A percentile compares a stretch with the other conserved stretches of the same genome.
These are phyloP conservation scores for Meda fulgida DNA, from an alignment of 2,797 vertebrate genomes.

Conservation along the genomic window DNA sequence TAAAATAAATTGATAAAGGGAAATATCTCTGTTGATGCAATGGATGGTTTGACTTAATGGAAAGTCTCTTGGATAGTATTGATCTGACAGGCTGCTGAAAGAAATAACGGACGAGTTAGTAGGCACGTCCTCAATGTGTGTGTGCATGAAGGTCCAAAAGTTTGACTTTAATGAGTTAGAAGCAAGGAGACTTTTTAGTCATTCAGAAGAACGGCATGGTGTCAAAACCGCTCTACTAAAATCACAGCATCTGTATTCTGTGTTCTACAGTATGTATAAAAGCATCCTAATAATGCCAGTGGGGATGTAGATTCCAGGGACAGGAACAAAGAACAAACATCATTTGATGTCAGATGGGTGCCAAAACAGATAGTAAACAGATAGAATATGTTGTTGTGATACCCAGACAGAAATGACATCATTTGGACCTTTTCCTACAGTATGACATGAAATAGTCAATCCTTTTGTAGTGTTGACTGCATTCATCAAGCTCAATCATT, in stretches of 20 bases:
- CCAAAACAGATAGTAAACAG: neutral
- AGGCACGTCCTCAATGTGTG: neutral
- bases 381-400: neutral
- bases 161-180: constrained; percentile 7
- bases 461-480: neutral
- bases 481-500: neutral
- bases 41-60: constrained; percentile 4
- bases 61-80: constrained; percentile 9
- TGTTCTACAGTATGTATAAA: neutral
- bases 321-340: constrained; percentile 2
- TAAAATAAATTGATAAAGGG: constrained; percentile 1
- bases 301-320: neutral
- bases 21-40: neutral
- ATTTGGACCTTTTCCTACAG: neutral
- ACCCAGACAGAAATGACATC: neutral
- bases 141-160: too few species aligned
- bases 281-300: constrained; percentile 2
- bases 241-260: constrained; percentile 7
- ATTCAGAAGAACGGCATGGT: neutral
- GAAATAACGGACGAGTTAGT: neutral
- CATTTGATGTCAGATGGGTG: neutral
- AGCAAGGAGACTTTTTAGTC: neutral
- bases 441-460: neutral
- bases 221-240: neutral
- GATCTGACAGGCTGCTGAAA: constrained; percentile 2